phyloP scores from a whole-genome alignment of 2,888 invertebrate genomes.

The Mellilla xanthometata region DNA sequence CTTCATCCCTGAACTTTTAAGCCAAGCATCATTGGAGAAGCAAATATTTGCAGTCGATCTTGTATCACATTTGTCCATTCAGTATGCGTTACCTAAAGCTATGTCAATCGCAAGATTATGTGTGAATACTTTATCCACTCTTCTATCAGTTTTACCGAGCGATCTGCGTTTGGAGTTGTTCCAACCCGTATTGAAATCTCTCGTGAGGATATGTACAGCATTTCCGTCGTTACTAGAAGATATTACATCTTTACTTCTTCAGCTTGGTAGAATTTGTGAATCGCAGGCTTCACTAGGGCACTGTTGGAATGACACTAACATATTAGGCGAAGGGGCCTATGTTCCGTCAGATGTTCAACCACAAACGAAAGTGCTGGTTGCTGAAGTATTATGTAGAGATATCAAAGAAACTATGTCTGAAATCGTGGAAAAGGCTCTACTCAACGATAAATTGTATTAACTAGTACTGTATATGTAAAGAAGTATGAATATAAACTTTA shows the following conservation, averaged over 20 bases:
- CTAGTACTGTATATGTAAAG: not conserved
- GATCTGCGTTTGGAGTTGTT: constrained; percentile 91
- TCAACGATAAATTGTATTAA: constrained; percentile 86
- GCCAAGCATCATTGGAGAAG: constrained; percentile 96
- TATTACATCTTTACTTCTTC: constrained; percentile 91
- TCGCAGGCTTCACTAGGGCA: constrained; percentile 91
- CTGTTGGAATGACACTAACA: constrained; percentile 75
- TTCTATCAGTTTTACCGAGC: constrained; percentile 90
- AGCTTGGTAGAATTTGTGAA: constrained; percentile 92
- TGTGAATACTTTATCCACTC: constrained; percentile 93
- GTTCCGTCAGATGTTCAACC: constrained; percentile 67
- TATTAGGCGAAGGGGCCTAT: constrained; percentile 74
- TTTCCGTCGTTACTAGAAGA: constrained; percentile 97
- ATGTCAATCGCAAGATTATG: constrained; percentile 94
- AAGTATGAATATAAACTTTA: no score
- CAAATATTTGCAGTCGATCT: constrained; percentile 97
- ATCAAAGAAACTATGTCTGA: constrained; percentile 82
- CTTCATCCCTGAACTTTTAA: constrained; percentile 96
- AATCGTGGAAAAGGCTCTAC: constrained; percentile 84
- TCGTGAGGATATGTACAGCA: constrained; percentile 93
- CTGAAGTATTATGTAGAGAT: constrained; percentile 75
- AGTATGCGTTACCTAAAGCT: constrained; percentile 96
- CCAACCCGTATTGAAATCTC: constrained; percentile 91
- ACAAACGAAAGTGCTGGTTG: constrained; percentile 71
- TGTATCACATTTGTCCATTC: constrained; percentile 95